These are phyloP conservation scores for Folsomia manolachei DNA, from an alignment of 2,888 invertebrate species.

Conservation along the genomic window DNA sequence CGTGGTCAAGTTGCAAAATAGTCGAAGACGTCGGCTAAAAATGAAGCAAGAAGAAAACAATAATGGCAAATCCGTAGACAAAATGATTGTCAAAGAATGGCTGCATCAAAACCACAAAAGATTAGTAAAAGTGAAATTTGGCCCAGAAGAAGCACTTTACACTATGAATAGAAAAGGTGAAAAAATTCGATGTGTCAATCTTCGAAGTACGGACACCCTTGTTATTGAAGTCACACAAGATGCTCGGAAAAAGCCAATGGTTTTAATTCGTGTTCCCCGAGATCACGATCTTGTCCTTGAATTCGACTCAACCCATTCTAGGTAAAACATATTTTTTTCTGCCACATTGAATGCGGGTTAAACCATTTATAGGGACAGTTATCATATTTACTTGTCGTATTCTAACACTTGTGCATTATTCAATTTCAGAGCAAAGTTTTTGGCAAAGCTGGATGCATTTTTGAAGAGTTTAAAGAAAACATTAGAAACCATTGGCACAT, in stretches of 20 bases:
- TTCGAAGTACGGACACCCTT: conserved; percentile 72
- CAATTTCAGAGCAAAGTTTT: conserved; percentile 86
- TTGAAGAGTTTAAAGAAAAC: conserved; percentile 78
- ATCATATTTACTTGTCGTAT: no score
- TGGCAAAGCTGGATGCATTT: conserved; percentile 81
- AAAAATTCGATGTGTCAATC: conserved; percentile 75
- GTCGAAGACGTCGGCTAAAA: conserved; percentile 72
- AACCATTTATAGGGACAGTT: no score
- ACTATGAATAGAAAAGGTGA: conserved; percentile 90
- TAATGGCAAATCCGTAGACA: conserved; percentile 70
- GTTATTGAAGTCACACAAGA: conserved; percentile 88
- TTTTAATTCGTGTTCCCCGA: conserved; percentile 71
- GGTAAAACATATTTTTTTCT: no score
- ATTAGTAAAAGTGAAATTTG: conserved; percentile 82
- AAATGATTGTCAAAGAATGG: conserved; percentile 92
- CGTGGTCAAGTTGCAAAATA: conserved; percentile 86
- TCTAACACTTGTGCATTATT: no score
- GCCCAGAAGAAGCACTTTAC: conserved; percentile 80
- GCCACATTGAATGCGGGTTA: no score
- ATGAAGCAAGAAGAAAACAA: conserved; percentile 75
- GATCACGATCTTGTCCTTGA: conserved; percentile 92
- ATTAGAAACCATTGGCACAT: conserved; percentile 67
- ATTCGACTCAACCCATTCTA: conserved; percentile 74
- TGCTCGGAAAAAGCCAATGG: conserved; percentile 63
- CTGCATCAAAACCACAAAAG: conserved; percentile 87